Base-by-base conservation (phyloP, 2,888 invertebrate genomes). In the Meta bourneti region DNA sequence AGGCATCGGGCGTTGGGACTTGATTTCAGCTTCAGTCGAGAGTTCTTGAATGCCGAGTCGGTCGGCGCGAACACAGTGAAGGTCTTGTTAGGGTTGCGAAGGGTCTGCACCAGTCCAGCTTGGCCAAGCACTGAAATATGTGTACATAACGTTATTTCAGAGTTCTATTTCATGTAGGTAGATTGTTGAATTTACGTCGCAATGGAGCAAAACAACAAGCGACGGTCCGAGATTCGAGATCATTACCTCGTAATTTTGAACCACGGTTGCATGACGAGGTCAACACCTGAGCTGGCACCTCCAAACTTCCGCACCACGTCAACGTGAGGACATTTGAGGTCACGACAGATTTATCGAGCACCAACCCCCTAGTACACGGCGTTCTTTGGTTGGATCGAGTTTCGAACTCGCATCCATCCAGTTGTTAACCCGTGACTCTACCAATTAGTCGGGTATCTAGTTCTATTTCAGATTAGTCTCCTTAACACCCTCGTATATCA, bases 1-100 rank as follows among this genome's bases (percentile, higher is more conserved):
- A 69, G 74, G 34, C 90, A 90, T 20, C 85, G 48, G 75, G 79
- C 48, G n/a, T 70, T 72, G n/a, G 49, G 13, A 16, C 20, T 20
- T 8, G 74, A 54, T 61, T 49, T 81, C 13, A 54, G 13, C 51
- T 70, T 52, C 61, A 54, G 13, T 8, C 8, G 19, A 6, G 61
- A 69, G 7, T 13, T 48, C 34, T n/a, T 70, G 93, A 97, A 97
- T 48, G 97, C 97, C 71, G 95, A 96, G 94, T 97, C 96, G 4
- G 96, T 96, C 5, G 95, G 95, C 52, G 97, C 97, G 94, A 97
- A 94, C 95, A 96, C 61, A 95, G 96, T 94, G 95, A 96, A 94
- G 95, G 95, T 94, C 20, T 95, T 95, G 11, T 94, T 94, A 1
- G 83, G 94, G 85, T 96, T 95, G 93, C 96, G 95, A 93, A 97